Percentiles rank a stretch among this genome's conserved stretches.
Evolutionary conservation across 2,888 invertebrate species (phyloP).

Genomic region (Aleiodes alternator): DNA sequence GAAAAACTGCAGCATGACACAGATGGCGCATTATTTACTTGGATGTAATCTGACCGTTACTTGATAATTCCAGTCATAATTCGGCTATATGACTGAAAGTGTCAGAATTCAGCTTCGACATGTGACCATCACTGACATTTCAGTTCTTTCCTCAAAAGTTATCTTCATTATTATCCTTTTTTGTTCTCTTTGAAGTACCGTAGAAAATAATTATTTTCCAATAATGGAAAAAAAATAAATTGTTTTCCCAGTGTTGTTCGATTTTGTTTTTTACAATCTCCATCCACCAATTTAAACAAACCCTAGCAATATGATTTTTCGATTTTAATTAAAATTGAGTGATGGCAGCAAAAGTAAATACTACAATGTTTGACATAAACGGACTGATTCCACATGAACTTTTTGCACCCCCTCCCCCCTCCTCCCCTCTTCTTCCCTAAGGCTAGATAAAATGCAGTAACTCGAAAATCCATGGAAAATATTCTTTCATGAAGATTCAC

Average conservation of each 20-base stretch:
- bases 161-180: too few species aligned
- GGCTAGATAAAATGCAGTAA: conserved; percentile 19
- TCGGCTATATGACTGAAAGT: too few species aligned
- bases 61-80: too few species aligned
- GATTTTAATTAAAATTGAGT: conserved; percentile 30
- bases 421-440: neutral
- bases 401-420: neutral
- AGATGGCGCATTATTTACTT: too few species aligned
- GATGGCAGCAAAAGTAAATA: conserved; percentile 20
- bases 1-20: too few species aligned
- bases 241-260: neutral
- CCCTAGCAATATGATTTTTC: conserved; percentile 9
- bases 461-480: conserved; percentile 18
- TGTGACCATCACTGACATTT: too few species aligned
- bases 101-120: too few species aligned
- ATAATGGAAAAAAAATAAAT: neutral
- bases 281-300: neutral
- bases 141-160: too few species aligned
- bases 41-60: too few species aligned
- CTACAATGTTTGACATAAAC: conserved; percentile 30
- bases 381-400: conserved; percentile 29
- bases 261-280: too few species aligned
- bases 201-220: neutral
- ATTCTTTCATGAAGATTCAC: neutral
- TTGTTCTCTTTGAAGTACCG: too few species aligned